Base-by-base conservation (phyloP, 2,888 invertebrate genomes). In the Oconnorella tubifera region DNA sequence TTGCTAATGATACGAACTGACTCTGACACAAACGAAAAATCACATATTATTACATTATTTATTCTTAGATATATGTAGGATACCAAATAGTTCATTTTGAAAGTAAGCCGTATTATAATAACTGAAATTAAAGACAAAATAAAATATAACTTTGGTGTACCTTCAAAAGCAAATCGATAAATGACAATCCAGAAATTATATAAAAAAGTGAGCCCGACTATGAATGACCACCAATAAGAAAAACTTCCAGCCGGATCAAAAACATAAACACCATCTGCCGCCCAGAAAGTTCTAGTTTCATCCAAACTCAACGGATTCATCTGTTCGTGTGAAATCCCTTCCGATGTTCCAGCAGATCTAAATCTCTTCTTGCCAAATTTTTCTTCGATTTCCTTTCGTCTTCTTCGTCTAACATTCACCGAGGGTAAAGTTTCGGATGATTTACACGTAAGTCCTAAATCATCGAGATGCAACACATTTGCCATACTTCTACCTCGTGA, bases 181-280 rank as follows among this genome's bases (percentile, higher is more conserved):
- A 71, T 69, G 59, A 72, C 50, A 29, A 72, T 71, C 72, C 72
- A 72, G 68, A 80, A 80, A 70, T 81, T 81, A 72, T 80, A 81
- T 2, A 82, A 71, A 65, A 81, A 81, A 31, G 81, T 79, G 40
- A 80, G 68, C 68, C 80, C 79, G 63, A 82, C 79, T 23, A 80
- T 75, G 4, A 76, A 75, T 32, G 80, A 79, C 82, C 81, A 82
- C 80, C 81, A 82, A 72, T 82, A 80, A 33, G 79, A 77, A 32
- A 97, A 87, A 60, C 96, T 88, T 71, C 97, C 97, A 74, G 97
- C 94, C 31, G 97, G 97, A 86, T 98, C 97, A 83, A 98, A 98
- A 73, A 97, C 95, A 40, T 40, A 40, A 40, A 14, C 40, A 10
- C 10, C 40, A 10, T 19, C 40, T 19, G 40, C 10, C 40, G 40